Base-by-base conservation (phyloP, 2,888 invertebrate genomes). In the Thalpophila matura region DNA sequence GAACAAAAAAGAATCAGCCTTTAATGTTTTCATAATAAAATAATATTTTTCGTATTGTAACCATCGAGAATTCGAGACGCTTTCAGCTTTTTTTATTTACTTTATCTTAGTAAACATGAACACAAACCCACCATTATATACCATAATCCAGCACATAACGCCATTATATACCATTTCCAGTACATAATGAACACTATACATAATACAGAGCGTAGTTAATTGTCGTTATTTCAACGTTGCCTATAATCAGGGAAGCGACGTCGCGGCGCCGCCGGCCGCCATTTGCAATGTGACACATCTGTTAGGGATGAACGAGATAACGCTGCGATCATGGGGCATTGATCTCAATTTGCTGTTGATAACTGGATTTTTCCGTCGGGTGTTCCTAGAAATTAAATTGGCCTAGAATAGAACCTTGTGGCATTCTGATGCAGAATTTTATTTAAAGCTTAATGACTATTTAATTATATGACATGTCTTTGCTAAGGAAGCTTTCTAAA, bases 201-300 rank as follows among this genome's bases (percentile, higher is more conserved):
- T 61, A 54, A 66, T 42, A 63, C 40, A 67, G 51, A 35, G 35
- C 55, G 53, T 54, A 74, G 72, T 76, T 81, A 83, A 82, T 82
- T 80, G 80, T 78, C 70, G 74, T 59, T 73, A 61, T 70, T 63
- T 64, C 66, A 65, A 35, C 63, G 63, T 65, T 68, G 78, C 56
- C 81, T 82, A 74, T 84, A 86, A 84, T 86, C 82, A 85, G 63
- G 67, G 79, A 61, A 61, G 82, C 87, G 87, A 63, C 86, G 26
- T 14, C 20, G 43, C 12, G 86, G 85, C 87, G 87, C 83, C 85
- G 85, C 84, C 46, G 26, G 54, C 46, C 45, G 68, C 73, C 68
- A 69, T 64, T 67, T 74, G 68, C 73, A 65, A 72, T 49, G 70
- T 79, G 74, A 80, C 81, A 73, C 70, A 78, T 76, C 72, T 47